Evolutionary conservation across 2,113 vertebrate genomes (phyloP), one percentile per base, ranked within the genome.

Genomic region (Eptesicus fuscus): DNA sequence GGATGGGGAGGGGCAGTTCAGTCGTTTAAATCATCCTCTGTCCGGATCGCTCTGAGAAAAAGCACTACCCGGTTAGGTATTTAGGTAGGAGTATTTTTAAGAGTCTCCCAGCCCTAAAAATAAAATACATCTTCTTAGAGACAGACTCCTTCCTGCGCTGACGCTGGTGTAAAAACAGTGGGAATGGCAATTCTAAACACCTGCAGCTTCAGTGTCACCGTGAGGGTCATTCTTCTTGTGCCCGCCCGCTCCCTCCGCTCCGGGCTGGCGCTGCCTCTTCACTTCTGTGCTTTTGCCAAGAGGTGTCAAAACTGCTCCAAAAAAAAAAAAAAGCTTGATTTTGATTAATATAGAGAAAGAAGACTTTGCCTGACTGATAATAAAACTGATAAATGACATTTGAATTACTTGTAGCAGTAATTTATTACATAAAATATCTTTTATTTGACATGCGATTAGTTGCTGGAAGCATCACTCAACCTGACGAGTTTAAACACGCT

Each of bases 361-460:
- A 98, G 98, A 99, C 98, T 99, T 99, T 98, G 98, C 98, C 98
- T 98, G 98, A 98, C 98, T 98, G 98, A 99, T 99, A 99, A 99
- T 99, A 99, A 99, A 99, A 98, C 98, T 99, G 98, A 99, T 99
- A 99, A 99, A 99, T 99, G 98, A 99, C 98, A 98, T 98, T 98
- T 98, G 98, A 99, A 99, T 99, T 98, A 99, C 98, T 99, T 98
- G 98, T 98, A 98, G 98, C 97, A 95, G 98, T 99, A 99, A 99
- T 99, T 99, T 99, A 99, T 99, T 99, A 99, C 98, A 98, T 98
- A 98, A 99, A 99, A 99, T 99, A 99, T 99, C 98, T 99, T 98
- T 99, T 99, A 98, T 99, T 99, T 99, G 99, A 99, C 98, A 98
- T 98, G 98, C 97, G 98, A 99, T 99, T 99, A 99, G 98, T 99